Percentiles rank a stretch among this genome's conserved stretches.
These are phyloP conservation scores for Lasioglossum morio DNA, from an alignment of 2,888 invertebrate genomes.

Conservation along the genomic window DNA sequence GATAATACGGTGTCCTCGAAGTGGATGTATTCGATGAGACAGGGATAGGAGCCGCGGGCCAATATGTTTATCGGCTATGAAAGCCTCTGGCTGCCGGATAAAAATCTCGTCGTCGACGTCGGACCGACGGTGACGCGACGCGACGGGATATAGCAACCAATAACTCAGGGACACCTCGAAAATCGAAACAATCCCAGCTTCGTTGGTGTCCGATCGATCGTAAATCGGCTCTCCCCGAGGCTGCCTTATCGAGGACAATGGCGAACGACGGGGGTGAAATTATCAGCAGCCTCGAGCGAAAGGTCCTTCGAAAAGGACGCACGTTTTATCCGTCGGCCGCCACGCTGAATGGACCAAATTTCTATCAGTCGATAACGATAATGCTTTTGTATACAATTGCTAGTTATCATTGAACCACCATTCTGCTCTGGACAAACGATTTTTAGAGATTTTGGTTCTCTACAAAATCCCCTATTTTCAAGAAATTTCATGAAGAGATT, in stretches of 20 bases:
- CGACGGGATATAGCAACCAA: slow-evolving; percentile 5
- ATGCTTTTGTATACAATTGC: slow-evolving; percentile 25
- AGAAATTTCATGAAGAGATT: too few species aligned
- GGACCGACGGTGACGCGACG: neutral
- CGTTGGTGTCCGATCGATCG: slow-evolving; percentile 31
- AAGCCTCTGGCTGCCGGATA: slow-evolving; percentile 4
- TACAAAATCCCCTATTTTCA: too few species aligned
- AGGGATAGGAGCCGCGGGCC: neutral
- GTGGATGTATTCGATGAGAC: slow-evolving; percentile 30
- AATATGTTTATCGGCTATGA: slow-evolving; percentile 56
- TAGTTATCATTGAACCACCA: neutral
- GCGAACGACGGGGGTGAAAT: slow-evolving; percentile 17
- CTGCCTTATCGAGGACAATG: slow-evolving; percentile 25
- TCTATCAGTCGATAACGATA: neutral
- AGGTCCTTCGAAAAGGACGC: slow-evolving; percentile 16
- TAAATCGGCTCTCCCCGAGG: neutral
- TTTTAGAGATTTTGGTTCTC: neutral
- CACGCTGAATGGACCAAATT: neutral
- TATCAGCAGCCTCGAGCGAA: slow-evolving; percentile 8
- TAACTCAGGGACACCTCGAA: slow-evolving; percentile 8
- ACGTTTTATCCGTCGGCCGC: neutral
- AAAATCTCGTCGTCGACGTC: slow-evolving; percentile 23
- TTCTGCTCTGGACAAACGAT: neutral
- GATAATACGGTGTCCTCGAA: slow-evolving; percentile 27
- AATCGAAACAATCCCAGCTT: slow-evolving; percentile 15